phyloP scores from a whole-genome alignment of 2,113 vertebrate genomes.

The Alouatta palliata region DNA sequence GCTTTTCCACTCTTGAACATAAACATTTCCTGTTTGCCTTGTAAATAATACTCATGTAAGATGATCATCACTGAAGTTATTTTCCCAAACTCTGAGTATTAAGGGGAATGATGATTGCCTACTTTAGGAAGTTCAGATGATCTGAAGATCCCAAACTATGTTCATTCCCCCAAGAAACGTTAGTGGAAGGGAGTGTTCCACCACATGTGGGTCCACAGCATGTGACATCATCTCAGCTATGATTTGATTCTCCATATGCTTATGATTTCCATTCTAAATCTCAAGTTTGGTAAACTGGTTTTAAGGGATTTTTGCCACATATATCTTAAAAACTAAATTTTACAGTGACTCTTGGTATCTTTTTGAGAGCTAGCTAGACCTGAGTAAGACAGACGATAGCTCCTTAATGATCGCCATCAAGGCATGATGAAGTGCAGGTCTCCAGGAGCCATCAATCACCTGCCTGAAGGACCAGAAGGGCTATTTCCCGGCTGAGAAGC shows the following conservation, averaged over 20 bases:
- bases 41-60: not conserved
- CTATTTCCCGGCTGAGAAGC: not conserved
- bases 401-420: conserved; percentile 25
- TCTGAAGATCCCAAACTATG: not conserved
- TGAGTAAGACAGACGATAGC: not conserved
- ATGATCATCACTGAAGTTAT: not conserved
- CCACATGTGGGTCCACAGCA: not conserved
- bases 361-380: not conserved
- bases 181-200: not conserved
- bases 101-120: not conserved
- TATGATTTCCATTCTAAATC: not conserved
- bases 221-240: not conserved
- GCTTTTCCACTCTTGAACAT: not conserved
- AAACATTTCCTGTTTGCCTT: not conserved
- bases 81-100: not conserved
- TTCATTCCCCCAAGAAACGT: not conserved
- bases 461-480: not conserved
- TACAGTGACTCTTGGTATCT: not conserved
- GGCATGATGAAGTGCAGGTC: not conserved
- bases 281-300: not conserved
- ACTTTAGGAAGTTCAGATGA: not conserved
- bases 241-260: not conserved
- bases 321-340: not conserved
- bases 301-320: not conserved
- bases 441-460: not conserved